These are phyloP conservation scores for Synanthedon andrenaeformis DNA, from an alignment of 2,888 invertebrate species.

Conservation along the genomic window DNA sequence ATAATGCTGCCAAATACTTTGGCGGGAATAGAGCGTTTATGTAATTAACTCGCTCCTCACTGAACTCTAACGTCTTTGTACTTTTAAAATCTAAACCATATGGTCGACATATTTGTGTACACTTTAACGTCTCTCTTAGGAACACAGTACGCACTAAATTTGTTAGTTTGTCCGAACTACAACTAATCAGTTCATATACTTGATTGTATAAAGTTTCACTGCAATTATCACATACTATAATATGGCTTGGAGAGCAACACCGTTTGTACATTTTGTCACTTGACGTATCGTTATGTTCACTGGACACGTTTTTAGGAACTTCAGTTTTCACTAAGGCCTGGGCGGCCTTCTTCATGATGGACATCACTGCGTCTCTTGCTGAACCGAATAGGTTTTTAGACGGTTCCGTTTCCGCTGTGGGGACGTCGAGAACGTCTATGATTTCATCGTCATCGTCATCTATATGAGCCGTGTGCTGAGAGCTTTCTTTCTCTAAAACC, in stretches of 20 bases:
- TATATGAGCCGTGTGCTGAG: conserved; percentile 72
- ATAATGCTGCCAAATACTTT: conserved; percentile 81
- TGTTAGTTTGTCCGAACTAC: conserved; percentile 73
- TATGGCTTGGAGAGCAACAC: conserved; percentile 81
- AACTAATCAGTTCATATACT: conserved; percentile 81
- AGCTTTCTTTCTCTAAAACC: conserved; percentile 85
- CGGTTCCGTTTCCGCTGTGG: conserved; percentile 60
- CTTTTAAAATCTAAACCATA: conserved; percentile 74
- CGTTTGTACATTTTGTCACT: conserved; percentile 50
- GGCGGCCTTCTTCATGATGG: conserved; percentile 92
- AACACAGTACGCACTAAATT: conserved; percentile 72
- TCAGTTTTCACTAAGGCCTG: conserved; percentile 83
- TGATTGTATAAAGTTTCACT: conserved; percentile 77
- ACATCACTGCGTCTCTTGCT: conserved; percentile 90
- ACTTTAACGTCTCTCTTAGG: conserved; percentile 72
- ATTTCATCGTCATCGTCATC: conserved; percentile 78
- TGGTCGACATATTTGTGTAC: conserved; percentile 71
- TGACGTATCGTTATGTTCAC: conserved; percentile 55
- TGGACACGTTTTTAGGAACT: conserved; percentile 71
- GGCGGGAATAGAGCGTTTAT: conserved; percentile 74
- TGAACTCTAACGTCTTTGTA: conserved; percentile 64
- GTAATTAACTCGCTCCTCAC: conserved; percentile 65
- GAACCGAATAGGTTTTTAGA: conserved; percentile 84
- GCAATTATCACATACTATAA: conserved; percentile 81
- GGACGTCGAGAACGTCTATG: conserved; percentile 66